Conservation (phyloP, 2,888 invertebrate species). For the Poecilobothrus nobilitatus region DNA sequence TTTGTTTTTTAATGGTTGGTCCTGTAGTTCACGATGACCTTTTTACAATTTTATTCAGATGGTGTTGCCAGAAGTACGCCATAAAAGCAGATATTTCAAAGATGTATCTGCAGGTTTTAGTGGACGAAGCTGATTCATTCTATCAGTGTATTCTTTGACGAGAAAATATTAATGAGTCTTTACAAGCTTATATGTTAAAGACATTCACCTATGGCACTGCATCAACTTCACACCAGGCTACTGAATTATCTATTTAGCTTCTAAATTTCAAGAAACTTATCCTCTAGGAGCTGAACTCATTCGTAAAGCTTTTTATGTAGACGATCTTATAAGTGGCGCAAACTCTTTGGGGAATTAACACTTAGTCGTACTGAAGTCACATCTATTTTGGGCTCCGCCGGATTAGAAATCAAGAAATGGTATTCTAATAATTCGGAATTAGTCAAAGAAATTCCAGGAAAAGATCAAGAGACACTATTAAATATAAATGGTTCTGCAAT, state of each 20-base stretch:
- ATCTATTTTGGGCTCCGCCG: neutral
- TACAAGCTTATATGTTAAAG: conserved; percentile 16
- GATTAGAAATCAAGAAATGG: neutral
- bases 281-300: neutral
- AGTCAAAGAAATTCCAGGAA: neutral
- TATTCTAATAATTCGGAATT: neutral
- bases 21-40: too few relatives aligned
- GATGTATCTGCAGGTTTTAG: conserved; percentile 26
- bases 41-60: too few relatives aligned
- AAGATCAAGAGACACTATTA: neutral
- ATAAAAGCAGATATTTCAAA: conserved; percentile 25
- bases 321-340: neutral
- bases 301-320: conserved; percentile 10
- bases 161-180: conserved; percentile 5
- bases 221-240: conserved; percentile 20
- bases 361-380: neutral
- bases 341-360: neutral
- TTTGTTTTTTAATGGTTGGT: too few relatives aligned
- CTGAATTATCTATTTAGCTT: conserved; percentile 12
- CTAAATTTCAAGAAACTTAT: neutral
- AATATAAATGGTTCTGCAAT: conserved; percentile 11
- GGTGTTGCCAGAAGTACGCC: conserved; percentile 13
- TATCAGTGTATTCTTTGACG: too few relatives aligned
- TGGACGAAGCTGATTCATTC: conserved; percentile 18
- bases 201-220: conserved; percentile 21